These are phyloP conservation scores for Tetranychus piercei DNA, from an alignment of 2,888 invertebrate species.

Conservation along the genomic window DNA sequence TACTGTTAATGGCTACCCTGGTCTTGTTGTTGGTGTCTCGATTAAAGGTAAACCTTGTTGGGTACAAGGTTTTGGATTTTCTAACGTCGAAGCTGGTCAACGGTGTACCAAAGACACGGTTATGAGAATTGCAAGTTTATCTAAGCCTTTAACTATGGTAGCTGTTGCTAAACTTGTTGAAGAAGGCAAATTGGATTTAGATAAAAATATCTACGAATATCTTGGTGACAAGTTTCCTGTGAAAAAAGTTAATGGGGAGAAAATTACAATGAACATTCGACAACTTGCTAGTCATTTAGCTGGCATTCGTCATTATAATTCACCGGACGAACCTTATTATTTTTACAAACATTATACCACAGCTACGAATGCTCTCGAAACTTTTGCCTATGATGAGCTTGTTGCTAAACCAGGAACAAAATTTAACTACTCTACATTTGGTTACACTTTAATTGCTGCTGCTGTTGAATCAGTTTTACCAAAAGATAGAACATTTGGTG, in stretches of 20 bases:
- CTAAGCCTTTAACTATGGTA: conserved; percentile 40
- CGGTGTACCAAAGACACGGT: conserved; percentile 35
- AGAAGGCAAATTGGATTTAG: conserved; percentile 38
- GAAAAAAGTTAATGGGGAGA: conserved; percentile 36
- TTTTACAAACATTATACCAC: conserved; percentile 33
- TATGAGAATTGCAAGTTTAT: conserved; percentile 43
- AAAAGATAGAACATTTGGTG: conserved; percentile 29
- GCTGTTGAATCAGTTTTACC: conserved; percentile 37
- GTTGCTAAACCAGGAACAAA: conserved; percentile 37
- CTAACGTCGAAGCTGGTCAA: conserved; percentile 40
- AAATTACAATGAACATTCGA: conserved; percentile 38
- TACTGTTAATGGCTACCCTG: conserved; percentile 30
- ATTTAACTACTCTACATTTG: conserved; percentile 40
- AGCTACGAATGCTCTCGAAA: conserved; percentile 34
- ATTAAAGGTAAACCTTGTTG: conserved; percentile 37
- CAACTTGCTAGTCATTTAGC: conserved; percentile 39
- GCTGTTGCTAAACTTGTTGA: conserved; percentile 38
- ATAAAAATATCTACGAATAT: conserved; percentile 38
- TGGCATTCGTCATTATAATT: conserved; percentile 40
- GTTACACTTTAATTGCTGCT: conserved; percentile 40
- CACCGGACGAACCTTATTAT: conserved; percentile 30
- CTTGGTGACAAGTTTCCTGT: conserved; percentile 37
- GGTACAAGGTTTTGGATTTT: conserved; percentile 37
- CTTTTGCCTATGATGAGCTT: conserved; percentile 41
- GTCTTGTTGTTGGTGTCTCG: conserved; percentile 35